Conservation (phyloP, 2,797 vertebrate genomes). For the Urosaurus nigricauda region DNA sequence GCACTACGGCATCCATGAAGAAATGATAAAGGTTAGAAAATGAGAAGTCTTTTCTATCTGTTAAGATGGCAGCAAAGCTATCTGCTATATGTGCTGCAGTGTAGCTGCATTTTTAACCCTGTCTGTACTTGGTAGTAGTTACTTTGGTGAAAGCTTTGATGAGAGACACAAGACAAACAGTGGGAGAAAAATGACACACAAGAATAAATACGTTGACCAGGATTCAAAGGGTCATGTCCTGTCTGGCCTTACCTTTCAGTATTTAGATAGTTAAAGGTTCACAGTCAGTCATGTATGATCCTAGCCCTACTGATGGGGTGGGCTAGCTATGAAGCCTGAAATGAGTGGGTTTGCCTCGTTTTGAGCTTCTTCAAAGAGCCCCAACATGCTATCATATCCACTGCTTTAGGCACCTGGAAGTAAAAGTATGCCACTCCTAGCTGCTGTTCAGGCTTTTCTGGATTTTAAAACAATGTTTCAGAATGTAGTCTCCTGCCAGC, state of each 20-base stretch:
- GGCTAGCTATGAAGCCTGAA: no score
- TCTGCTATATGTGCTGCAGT: slow-evolving; percentile 58
- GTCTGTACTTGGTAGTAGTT: slow-evolving; percentile 30
- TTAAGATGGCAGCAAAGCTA: slow-evolving; percentile 47
- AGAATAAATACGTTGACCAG: not conserved
- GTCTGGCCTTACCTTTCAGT: not conserved
- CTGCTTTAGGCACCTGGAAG: no score
- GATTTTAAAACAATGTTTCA: no score
- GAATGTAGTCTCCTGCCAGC: no score
- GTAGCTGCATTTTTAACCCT: slow-evolving; percentile 78
- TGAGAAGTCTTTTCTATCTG: slow-evolving; percentile 14
- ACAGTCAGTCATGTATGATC: not conserved
- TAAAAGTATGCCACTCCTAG: no score
- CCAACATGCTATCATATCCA: no score
- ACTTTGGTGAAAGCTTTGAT: not conserved
- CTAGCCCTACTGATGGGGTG: not conserved
- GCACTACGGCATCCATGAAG: slow-evolving; percentile 94
- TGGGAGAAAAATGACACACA: not conserved
- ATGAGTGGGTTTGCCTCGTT: no score
- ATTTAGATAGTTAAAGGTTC: not conserved
- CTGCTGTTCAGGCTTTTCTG: no score
- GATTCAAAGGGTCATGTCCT: not conserved
- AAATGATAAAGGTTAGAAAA: slow-evolving; percentile 96
- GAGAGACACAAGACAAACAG: slow-evolving; percentile 11
- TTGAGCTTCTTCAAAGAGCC: no score